Evolutionary conservation across 2,888 invertebrate genomes (phyloP).

Genomic region (Tholera decimalis): DNA sequence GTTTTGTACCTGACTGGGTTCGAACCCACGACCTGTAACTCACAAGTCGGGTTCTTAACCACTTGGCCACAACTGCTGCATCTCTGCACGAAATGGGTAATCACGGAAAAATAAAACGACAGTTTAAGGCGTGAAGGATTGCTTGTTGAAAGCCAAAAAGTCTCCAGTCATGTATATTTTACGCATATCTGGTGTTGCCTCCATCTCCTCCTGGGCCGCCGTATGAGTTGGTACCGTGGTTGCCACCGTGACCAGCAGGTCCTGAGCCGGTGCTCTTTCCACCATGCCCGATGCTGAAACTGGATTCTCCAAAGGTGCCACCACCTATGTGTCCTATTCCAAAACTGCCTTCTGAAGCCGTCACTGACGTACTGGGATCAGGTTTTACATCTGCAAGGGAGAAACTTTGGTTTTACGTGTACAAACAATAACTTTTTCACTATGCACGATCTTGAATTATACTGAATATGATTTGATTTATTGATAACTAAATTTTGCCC

Average conservation of each 20-base stretch:
- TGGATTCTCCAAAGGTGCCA: background rate
- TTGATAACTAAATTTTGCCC: no score
- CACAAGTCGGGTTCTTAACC: no score
- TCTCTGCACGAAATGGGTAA: no score
- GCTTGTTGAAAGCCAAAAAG: background rate
- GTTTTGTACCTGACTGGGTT: no score
- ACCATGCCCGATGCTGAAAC: background rate
- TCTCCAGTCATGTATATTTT: background rate
- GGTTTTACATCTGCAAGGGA: background rate
- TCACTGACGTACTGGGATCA: background rate
- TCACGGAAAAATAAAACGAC: background rate
- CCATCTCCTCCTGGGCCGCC: background rate
- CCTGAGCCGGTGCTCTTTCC: constrained; percentile 1
- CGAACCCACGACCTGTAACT: no score
- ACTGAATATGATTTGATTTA: no score
- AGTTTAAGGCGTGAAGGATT: background rate
- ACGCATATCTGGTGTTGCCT: background rate
- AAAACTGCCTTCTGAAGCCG: background rate
- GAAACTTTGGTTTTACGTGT: background rate
- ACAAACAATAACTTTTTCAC: background rate
- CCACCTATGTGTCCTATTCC: background rate
- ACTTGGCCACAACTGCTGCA: no score
- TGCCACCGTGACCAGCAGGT: constrained; percentile 25
- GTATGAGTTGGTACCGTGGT: constrained; percentile 1
- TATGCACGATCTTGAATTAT: no score